phyloP scores from a whole-genome alignment of 2,888 invertebrate species.

The Sinelater perroti region DNA sequence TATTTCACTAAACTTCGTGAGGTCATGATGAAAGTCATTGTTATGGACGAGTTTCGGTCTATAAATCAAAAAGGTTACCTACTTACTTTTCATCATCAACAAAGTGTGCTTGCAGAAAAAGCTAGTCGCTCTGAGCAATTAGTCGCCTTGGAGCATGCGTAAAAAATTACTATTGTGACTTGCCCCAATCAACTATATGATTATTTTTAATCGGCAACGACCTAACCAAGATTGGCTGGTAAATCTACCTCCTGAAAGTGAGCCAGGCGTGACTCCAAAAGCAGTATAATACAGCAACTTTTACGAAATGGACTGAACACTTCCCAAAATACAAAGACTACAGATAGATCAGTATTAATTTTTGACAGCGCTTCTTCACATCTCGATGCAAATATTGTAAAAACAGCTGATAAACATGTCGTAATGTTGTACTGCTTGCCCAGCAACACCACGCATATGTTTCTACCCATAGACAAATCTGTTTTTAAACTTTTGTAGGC shows the following conservation, averaged over 20 bases:
- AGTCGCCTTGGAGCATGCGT: slow-evolving; percentile 49
- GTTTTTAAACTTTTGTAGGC: slow-evolving; percentile 51
- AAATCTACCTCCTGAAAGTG: slow-evolving; percentile 47
- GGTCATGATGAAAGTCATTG: too few species aligned
- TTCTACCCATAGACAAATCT: slow-evolving; percentile 53
- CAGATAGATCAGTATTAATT: slow-evolving; percentile 43
- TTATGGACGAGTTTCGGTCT: too few species aligned
- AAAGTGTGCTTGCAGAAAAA: slow-evolving; percentile 45
- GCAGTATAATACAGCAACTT: slow-evolving; percentile 43
- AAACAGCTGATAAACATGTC: slow-evolving; percentile 45
- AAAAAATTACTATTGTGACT: slow-evolving; percentile 50
- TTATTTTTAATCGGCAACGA: slow-evolving; percentile 51
- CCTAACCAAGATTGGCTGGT: too few species aligned
- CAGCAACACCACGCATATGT: slow-evolving; percentile 54
- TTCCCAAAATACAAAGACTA: slow-evolving; percentile 43
- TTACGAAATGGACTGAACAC: slow-evolving; percentile 43
- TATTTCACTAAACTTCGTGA: too few species aligned
- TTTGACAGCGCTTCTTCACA: slow-evolving; percentile 51
- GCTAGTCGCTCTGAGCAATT: slow-evolving; percentile 49
- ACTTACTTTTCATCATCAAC: too few species aligned
- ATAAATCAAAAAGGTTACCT: too few species aligned
- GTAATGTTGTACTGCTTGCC: slow-evolving; percentile 53
- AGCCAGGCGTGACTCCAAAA: slow-evolving; percentile 44
- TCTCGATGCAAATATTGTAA: slow-evolving; percentile 48
- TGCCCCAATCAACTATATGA: slow-evolving; percentile 49